phyloP scores from a whole-genome alignment of 2,113 vertebrate genomes.

The Origma solitaria region DNA sequence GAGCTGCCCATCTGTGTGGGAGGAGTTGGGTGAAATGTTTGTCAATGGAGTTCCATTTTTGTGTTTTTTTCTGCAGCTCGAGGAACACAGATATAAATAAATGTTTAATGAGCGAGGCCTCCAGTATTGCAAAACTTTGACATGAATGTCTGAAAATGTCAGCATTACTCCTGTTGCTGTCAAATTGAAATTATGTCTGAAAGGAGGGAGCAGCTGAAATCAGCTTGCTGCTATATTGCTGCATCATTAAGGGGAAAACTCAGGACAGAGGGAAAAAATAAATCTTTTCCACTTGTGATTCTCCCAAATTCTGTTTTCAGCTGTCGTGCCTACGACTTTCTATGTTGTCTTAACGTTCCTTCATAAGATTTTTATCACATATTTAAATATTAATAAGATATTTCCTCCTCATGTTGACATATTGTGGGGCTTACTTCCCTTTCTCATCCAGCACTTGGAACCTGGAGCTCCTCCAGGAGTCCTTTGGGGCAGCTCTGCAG shows the following conservation, averaged over 20 bases:
- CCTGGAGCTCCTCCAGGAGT: neutral
- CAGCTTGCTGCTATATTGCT: neutral
- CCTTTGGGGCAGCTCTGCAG: neutral
- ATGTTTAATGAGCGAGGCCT: neutral
- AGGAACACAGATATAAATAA: neutral
- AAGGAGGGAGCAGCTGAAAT: neutral
- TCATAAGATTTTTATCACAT: neutral
- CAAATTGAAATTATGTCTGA: constrained; percentile 16
- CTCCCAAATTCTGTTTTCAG: neutral
- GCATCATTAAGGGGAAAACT: neutral
- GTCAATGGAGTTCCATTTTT: neutral
- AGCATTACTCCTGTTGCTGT: neutral
- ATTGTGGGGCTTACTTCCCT: neutral
- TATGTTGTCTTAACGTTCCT: neutral
- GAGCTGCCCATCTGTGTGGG: neutral
- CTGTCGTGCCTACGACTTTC: neutral
- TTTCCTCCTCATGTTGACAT: neutral
- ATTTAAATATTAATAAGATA: neutral
- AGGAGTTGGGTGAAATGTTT: neutral
- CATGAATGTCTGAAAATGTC: neutral
- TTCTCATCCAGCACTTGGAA: neutral
- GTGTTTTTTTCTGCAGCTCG: neutral
- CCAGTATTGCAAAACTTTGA: neutral
- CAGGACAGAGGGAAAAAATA: neutral
- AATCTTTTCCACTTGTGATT: neutral